Evolutionary conservation across 2,888 invertebrate genomes (phyloP).

Genomic region (Patella pellucida): DNA sequence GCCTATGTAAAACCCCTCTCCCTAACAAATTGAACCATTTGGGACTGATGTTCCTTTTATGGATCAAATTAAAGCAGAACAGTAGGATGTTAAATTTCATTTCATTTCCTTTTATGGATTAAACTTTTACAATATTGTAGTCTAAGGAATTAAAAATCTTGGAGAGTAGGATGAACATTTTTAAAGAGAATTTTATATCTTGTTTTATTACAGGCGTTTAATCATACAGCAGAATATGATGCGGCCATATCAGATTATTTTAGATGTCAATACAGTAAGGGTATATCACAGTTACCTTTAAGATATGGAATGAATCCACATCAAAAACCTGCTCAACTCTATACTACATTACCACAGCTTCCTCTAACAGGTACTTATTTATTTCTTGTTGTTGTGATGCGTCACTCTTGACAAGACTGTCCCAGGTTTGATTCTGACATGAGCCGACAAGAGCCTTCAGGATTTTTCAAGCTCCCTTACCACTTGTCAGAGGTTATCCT

Average conservation of each 20-base stretch:
- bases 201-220: conserved; percentile 82
- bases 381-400: neutral
- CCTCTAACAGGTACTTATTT: conserved; percentile 79
- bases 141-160: neutral
- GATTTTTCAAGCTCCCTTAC: neutral
- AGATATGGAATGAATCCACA: conserved; percentile 99
- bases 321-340: conserved; percentile 95
- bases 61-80: too few species aligned
- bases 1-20: too few species aligned
- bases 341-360: conserved; percentile 82
- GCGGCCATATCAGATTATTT: conserved; percentile 95
- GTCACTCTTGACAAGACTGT: conserved; percentile 8
- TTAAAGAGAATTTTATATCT: neutral
- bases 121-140: neutral
- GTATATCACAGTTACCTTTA: conserved; percentile 84
- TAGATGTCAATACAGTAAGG: conserved; percentile 87
- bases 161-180: neutral
- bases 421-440: neutral
- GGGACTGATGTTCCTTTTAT: too few species aligned
- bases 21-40: too few species aligned
- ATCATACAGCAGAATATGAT: conserved; percentile 95
- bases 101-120: neutral
- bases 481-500: neutral
- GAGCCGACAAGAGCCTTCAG: too few species aligned
- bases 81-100: too few species aligned